Evolutionary conservation across 2,888 invertebrate species (phyloP).

Genomic region (Cheilosia grossa): DNA sequence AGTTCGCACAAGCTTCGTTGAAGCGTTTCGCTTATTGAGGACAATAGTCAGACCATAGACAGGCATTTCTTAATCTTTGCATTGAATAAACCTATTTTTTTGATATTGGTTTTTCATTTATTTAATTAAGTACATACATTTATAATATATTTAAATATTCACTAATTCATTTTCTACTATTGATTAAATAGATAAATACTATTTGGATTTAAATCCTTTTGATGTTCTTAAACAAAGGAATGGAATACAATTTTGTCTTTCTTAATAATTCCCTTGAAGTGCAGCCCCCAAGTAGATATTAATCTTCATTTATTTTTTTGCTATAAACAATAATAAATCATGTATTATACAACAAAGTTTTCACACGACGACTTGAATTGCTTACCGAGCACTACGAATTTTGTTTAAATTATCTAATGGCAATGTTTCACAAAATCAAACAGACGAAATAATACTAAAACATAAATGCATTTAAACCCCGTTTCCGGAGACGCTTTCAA

Average conservation of each 20-base stretch:
- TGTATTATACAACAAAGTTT: conserved; percentile 14
- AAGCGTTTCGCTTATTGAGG: neutral
- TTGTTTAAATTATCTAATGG: conserved; percentile 67
- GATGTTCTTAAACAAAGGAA: conserved; percentile 47
- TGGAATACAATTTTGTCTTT: conserved; percentile 28
- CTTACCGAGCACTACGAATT: conserved; percentile 34
- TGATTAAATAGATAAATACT: conserved; percentile 72
- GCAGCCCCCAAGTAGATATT: conserved; percentile 1
- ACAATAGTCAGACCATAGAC: neutral
- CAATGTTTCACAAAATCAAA: conserved; percentile 67
- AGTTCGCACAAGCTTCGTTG: no score
- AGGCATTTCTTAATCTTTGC: conserved; percentile 35
- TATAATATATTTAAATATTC: conserved; percentile 52
- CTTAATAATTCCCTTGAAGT: conserved; percentile 14
- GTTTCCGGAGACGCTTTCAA: conserved; percentile 51
- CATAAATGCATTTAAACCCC: conserved; percentile 52
- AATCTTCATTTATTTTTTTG: conserved; percentile 14
- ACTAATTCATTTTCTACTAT: conserved; percentile 69
- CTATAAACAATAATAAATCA: conserved; percentile 47
- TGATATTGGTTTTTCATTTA: conserved; percentile 12
- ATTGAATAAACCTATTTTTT: conserved; percentile 58
- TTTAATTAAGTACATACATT: conserved; percentile 66
- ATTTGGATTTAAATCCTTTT: conserved; percentile 65
- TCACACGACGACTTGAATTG: conserved; percentile 26
- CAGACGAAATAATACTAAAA: conserved; percentile 39